These are phyloP conservation scores for Tiliacea aurago DNA, from an alignment of 2,888 invertebrate species.

Conservation along the genomic window DNA sequence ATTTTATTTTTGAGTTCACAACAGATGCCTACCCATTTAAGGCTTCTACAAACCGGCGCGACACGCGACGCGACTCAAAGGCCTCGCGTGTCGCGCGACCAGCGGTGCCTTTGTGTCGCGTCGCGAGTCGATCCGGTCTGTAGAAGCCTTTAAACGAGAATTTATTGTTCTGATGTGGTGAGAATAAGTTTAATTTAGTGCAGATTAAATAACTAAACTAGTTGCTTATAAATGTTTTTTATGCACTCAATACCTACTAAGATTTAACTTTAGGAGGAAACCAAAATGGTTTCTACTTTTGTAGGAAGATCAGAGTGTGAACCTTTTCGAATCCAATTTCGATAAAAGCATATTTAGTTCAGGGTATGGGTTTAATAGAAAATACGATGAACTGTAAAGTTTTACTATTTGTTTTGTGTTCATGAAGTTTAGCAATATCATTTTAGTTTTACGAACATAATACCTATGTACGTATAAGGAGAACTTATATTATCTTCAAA, in stretches of 20 bases:
- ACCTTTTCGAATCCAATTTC: constrained; percentile 56
- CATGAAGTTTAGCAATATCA: not conserved
- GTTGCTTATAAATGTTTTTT: not conserved
- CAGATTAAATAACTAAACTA: no score
- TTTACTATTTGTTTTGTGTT: not conserved
- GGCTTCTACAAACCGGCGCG: no score
- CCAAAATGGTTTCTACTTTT: constrained; percentile 24
- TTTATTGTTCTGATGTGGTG: no score
- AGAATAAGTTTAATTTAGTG: no score
- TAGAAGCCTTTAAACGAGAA: no score
- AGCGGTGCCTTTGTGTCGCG: no score
- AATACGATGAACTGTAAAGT: constrained; percentile 12
- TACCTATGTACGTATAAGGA: not conserved
- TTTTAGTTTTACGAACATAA: not conserved
- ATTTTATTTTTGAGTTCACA: not conserved
- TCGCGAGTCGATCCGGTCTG: no score
- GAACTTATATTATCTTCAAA: no score
- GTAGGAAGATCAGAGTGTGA: constrained; percentile 14
- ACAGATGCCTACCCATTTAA: no score
- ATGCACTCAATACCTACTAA: not conserved
- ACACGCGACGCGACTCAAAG: no score
- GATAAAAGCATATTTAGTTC: constrained; percentile 56
- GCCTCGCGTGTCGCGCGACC: no score
- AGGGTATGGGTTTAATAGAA: constrained; percentile 30
- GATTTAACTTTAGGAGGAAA: constrained; percentile 14